Base-by-base conservation (phyloP, 2,113 vertebrate genomes). In the Scomber japonicus region DNA sequence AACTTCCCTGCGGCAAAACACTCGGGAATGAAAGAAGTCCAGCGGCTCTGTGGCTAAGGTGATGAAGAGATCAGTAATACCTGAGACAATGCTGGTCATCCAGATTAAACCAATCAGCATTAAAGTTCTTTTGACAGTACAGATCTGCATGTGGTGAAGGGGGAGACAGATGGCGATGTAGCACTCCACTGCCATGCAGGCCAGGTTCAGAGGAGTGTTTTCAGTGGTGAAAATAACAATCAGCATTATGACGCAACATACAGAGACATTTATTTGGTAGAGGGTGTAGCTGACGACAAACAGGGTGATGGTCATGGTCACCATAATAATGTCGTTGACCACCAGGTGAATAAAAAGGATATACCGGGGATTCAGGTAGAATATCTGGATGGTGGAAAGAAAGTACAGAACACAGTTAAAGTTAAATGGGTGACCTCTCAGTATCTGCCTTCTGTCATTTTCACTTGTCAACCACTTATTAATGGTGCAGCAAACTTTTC, bases 161-260 rank as follows among this genome's bases (percentile, higher is more conserved):
- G 94, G 94, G 15, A 93, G 6, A 40, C 94, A 94, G 13, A 95
- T 59, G 78, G 94, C 93, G 56, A 94, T 79, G 84, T 92, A 95
- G 64, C 94, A 92, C 60, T 95, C 94, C n/a, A 91, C 40, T 0
- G 92, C 93, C 94, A 95, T 94, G 62, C 92, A 90, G 0, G 93
- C 94, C 78, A 95, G 86, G 73, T 90, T 95, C 60, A 95, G 80
- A 3, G 94, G 93, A 0, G 91, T 93, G 84, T 90, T 94, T 40
- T 91, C 86, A 5, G 88, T 88, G 60, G 89, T 60, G 66, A 88
- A 64, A 11, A 90, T 48, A 1, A 89, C 56, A 0, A 90, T 0
- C 15, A 91, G 59, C 17, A 8, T 24, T 0, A 91, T 35, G 9
- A 62, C 1, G 44, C 15, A 83, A 5, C 91, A 92, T 17, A 85